A percentile compares a stretch with the other conserved stretches of the same genome.
Conservation (phyloP, 1,140 invertebrate genomes). For the Drosophila paulistorum region DNA sequence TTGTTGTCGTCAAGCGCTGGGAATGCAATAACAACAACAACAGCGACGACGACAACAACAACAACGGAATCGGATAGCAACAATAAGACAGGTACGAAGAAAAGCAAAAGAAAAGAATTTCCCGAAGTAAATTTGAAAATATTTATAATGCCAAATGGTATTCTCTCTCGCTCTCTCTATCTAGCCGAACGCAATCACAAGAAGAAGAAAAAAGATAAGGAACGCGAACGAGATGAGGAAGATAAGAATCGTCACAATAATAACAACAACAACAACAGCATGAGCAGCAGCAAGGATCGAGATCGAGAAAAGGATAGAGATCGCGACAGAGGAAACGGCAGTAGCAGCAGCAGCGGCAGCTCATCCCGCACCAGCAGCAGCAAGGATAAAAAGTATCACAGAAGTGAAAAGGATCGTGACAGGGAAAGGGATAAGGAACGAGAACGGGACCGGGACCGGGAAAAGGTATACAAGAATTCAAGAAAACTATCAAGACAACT, state of each 20-base stretch:
- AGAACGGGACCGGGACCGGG: constrained; percentile 40
- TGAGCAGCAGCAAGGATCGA: constrained; percentile 31
- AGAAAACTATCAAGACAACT: too few species aligned
- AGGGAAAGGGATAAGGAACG: constrained; percentile 40
- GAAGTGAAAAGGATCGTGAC: constrained; percentile 56
- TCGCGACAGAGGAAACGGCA: constrained; percentile 14
- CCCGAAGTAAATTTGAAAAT: constrained; percentile 24
- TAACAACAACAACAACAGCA: constrained; percentile 20
- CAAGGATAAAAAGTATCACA: constrained; percentile 68
- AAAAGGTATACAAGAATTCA: constrained; percentile 44
- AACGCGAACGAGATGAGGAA: constrained; percentile 62
- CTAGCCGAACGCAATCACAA: constrained; percentile 72
- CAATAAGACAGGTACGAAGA: constrained; percentile 67
- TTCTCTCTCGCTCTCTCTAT: constrained; percentile 18
- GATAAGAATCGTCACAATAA: constrained; percentile 57
- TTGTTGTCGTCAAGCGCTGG: constrained; percentile 8
- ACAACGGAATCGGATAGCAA: constrained; percentile 37
- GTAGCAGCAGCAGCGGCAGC: constrained; percentile 21
- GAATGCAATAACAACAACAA: constrained; percentile 22
- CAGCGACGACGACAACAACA: constrained; percentile 23
- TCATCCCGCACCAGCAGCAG: constrained; percentile 63
- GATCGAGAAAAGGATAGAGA: constrained; percentile 20
- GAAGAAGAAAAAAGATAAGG: constrained; percentile 77
- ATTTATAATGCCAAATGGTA: constrained; percentile 41
- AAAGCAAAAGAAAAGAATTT: constrained; percentile 15